Evolutionary conservation across 1,140 invertebrate species (phyloP).

Genomic region (Zophobas atratus): DNA sequence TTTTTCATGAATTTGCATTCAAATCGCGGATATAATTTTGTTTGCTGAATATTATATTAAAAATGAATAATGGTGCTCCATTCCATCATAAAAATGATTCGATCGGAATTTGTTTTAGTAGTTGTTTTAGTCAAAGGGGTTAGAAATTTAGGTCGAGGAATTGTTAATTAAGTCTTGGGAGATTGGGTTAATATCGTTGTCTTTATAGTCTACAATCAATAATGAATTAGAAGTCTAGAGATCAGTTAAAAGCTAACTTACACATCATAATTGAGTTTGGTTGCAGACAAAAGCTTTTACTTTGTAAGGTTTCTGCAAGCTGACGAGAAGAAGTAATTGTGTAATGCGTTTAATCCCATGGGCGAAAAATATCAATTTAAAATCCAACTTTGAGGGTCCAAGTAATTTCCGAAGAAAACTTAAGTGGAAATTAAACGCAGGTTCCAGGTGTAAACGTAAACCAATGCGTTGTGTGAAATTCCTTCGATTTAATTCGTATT

Average conservation of each 20-base stretch:
- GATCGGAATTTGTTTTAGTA: background rate
- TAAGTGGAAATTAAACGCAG: too few relatives aligned
- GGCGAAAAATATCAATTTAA: too few relatives aligned
- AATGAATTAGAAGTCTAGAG: constrained; percentile 38
- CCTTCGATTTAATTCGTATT: background rate
- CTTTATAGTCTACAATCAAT: constrained; percentile 43
- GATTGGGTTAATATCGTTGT: constrained; percentile 43
- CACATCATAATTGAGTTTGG: constrained; percentile 24
- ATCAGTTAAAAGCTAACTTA: constrained; percentile 42
- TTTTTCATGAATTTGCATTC: background rate
- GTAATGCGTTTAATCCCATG: background rate
- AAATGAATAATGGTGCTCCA: background rate
- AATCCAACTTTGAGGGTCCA: background rate
- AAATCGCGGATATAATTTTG: background rate
- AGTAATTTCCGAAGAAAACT: background rate
- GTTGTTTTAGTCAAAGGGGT: constrained; percentile 9
- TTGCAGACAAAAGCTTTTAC: constrained; percentile 29
- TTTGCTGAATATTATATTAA: background rate
- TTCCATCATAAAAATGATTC: background rate
- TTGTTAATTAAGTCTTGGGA: constrained; percentile 38
- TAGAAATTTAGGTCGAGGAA: constrained; percentile 30
- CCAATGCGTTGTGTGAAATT: background rate
- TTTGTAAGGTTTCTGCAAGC: constrained; percentile 9
- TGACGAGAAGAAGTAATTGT: constrained; percentile 19
- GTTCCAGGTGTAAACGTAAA: background rate